Conservation (phyloP, 1,140 invertebrate species). For the Drosophila nikananu region DNA sequence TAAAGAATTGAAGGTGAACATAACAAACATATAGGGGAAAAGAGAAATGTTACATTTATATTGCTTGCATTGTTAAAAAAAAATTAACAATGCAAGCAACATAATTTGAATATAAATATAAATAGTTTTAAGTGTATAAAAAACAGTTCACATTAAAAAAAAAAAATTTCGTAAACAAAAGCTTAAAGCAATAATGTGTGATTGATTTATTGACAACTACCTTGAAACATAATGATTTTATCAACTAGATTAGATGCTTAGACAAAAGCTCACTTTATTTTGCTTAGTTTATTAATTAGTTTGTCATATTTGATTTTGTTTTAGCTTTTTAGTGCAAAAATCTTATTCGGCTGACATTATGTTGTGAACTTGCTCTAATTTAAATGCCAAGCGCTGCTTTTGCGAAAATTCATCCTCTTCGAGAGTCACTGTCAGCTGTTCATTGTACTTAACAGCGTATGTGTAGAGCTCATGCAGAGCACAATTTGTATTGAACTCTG, state of each 20-base stretch:
- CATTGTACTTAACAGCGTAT: slow-evolving; percentile 98
- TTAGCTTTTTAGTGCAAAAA: neutral
- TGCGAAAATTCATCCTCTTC: slow-evolving; percentile 99
- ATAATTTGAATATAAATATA: neutral
- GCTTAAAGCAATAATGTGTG: slow-evolving; percentile 17
- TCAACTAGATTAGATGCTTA: slow-evolving; percentile 22
- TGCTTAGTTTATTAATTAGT: slow-evolving; percentile 8
- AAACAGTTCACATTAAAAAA: neutral
- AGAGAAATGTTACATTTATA: neutral
- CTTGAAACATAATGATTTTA: slow-evolving; percentile 2
- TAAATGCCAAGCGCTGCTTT: slow-evolving; percentile 97
- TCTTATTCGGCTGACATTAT: slow-evolving; percentile 95
- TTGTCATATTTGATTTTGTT: slow-evolving; percentile 3
- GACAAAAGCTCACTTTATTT: slow-evolving; percentile 21
- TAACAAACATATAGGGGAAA: neutral
- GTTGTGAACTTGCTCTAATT: slow-evolving; percentile 97
- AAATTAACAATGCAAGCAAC: neutral
- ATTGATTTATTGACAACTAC: slow-evolving; percentile 17
- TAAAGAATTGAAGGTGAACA: neutral
- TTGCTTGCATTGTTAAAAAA: too few species aligned
- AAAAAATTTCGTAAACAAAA: neutral
- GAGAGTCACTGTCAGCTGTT: slow-evolving; percentile 97
- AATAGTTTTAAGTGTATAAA: neutral
- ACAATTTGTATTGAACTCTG: slow-evolving; percentile 98
- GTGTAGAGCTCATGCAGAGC: slow-evolving; percentile 97